Base-by-base conservation (phyloP, 53 echinoderm and acorn worm genomes). In the Holothuria leucospilota region DNA sequence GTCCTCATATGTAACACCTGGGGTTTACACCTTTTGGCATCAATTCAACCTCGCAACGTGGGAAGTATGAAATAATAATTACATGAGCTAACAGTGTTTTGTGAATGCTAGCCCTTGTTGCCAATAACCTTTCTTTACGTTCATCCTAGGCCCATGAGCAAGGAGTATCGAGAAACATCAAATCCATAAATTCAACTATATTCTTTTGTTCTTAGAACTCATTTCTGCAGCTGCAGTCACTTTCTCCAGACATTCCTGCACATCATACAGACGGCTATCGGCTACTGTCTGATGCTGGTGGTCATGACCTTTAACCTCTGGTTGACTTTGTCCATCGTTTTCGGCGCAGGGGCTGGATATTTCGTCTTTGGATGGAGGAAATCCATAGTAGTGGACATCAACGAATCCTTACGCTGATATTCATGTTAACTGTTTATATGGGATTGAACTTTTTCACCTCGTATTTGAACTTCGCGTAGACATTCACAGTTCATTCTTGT, bases 221-320 rank as follows among this genome's bases (percentile, higher is more conserved):
- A 38, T n/a, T 79, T 53, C 29, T 79, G 52, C 13, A 79, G 68
- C 63, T 78, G 71, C 13, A 78, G 85, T 40, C 86, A 90, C 69
- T 42, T 90, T 14, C 40, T 90, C 25, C 90, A 90, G 71, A 86
- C 86, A 18, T 62, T 85, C 41, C 90, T 90, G 4, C 90, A 90
- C 40, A 30, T 90, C 81, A 14, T 86, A 5, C 90, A 90, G 34
- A 73, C 86, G 40, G 66, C 86, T 34, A 71, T 90, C 70, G 70
- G 90, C 51, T 90, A 90, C 71, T 56, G 77, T 29, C 82, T 90
- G 15, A 81, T 90, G 90, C 53, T 90, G 61, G 42, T 90, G 11
- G 85, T 90, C 15, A 90, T 90, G 90, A 90, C 90, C 28, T 90
- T 75, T 66, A 81, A 90, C 82, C 86, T 85, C 39, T 85, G 85